phyloP scores from a whole-genome alignment of 2,113 vertebrate species.

The Cinclus cinclus region DNA sequence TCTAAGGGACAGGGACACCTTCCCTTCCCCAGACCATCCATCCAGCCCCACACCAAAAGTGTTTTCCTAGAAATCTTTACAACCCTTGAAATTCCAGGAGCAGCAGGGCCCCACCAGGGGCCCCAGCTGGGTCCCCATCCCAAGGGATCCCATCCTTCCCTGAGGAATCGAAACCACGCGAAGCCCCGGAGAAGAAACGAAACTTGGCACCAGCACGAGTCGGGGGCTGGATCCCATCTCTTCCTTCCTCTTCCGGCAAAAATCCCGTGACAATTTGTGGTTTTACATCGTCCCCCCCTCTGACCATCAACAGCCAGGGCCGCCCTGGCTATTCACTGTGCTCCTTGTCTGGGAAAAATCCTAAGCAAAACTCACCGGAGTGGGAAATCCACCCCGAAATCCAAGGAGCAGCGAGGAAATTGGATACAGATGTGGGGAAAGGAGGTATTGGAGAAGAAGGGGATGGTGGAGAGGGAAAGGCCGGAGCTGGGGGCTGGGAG shows the following conservation, averaged over 20 bases:
- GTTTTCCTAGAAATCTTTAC: fast-evolving
- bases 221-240: not conserved
- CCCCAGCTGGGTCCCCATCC: not conserved
- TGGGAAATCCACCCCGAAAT: not conserved
- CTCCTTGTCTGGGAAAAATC: not conserved
- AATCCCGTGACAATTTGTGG: not conserved
- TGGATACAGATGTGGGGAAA: not conserved
- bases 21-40: fast-evolving
- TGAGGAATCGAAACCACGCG: not conserved
- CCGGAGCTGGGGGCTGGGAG: not conserved
- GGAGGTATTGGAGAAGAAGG: not conserved
- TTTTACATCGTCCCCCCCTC: not conserved
- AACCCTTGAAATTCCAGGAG: not conserved
- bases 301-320: fast-evolving
- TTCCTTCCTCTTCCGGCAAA: not conserved
- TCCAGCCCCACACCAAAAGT: not conserved
- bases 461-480: not conserved
- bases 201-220: fast-evolving
- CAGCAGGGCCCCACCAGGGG: fast-evolving
- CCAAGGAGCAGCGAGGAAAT: not conserved
- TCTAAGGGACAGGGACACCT: not conserved
- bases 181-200: not conserved
- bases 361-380: not conserved
- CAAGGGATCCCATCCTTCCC: not conserved
- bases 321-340: fast-evolving